A percentile compares a stretch with the other conserved stretches of the same genome.
Conservation (phyloP, 2,797 vertebrate genomes). For the Sebastes baramenuke region DNA sequence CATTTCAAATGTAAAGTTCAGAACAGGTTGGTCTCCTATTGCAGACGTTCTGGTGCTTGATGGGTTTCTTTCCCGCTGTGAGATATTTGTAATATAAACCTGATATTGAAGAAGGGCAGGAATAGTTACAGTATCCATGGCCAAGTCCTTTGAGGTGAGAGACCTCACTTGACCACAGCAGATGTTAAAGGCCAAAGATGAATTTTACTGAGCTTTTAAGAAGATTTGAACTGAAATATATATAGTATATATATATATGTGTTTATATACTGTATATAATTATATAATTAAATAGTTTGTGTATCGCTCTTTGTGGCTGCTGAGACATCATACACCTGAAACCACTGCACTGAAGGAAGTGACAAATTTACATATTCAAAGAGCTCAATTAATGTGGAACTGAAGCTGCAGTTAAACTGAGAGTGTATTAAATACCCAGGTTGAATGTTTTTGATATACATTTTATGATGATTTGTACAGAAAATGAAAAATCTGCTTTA, state of each 20-base stretch:
- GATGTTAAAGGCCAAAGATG: slow-evolving; percentile 39
- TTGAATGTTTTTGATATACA: background rate
- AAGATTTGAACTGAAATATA: background rate
- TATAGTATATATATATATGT: too few relatives aligned
- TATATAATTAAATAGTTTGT: background rate
- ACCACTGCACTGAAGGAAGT: background rate
- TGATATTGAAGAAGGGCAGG: slow-evolving; percentile 73
- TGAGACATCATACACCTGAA: background rate
- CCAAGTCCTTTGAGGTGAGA: slow-evolving; percentile 67
- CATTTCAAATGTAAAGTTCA: slow-evolving; percentile 16
- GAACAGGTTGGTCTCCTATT: slow-evolving; percentile 33
- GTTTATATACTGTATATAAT: background rate
- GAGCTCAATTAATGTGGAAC: background rate
- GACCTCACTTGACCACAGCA: slow-evolving; percentile 69
- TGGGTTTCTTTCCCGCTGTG: slow-evolving; percentile 52
- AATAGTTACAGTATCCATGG: slow-evolving; percentile 69
- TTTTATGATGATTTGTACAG: background rate
- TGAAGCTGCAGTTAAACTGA: background rate
- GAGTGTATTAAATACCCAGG: background rate
- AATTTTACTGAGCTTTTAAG: background rate
- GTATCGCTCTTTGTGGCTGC: background rate
- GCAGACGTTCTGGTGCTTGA: slow-evolving; percentile 40
- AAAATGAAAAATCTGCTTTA: background rate
- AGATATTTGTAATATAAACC: slow-evolving; percentile 74
- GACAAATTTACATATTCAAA: background rate